phyloP scores from a whole-genome alignment of 1,140 invertebrate genomes.

The Drosophila tani region DNA sequence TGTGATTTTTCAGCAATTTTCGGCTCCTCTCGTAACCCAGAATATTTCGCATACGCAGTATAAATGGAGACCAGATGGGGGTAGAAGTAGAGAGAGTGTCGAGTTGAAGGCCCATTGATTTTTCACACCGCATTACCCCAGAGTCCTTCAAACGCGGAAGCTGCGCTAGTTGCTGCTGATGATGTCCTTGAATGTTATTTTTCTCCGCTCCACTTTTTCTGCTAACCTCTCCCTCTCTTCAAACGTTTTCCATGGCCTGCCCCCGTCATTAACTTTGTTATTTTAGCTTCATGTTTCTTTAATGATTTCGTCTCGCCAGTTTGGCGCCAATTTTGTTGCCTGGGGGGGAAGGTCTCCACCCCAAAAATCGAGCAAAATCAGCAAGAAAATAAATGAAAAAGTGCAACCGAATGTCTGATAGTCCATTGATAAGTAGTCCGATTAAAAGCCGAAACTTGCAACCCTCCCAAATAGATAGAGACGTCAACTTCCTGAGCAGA shows the following conservation, averaged over 20 bases:
- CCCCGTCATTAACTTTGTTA: conserved; percentile 38
- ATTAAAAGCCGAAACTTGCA: conserved; percentile 36
- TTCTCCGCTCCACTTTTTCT: conserved; percentile 16
- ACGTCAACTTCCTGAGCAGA: conserved; percentile 16
- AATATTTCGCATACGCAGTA: conserved; percentile 29
- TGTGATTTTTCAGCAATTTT: not conserved
- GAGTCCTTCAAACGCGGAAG: conserved; percentile 24
- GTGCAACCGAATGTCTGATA: conserved; percentile 32
- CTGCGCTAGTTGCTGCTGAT: conserved; percentile 30
- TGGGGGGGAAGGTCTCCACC: not conserved
- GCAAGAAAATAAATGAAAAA: conserved; percentile 10
- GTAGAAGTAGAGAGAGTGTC: not conserved
- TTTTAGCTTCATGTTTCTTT: conserved; percentile 50
- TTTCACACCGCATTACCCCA: conserved; percentile 64
- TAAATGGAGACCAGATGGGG: not conserved
- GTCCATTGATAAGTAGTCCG: conserved; percentile 36
- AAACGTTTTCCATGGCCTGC: not conserved
- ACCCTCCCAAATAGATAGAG: conserved; percentile 35
- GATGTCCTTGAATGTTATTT: conserved; percentile 74
- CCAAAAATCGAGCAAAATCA: not conserved
- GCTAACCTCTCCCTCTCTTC: not conserved
- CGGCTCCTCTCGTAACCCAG: conserved; percentile 2
- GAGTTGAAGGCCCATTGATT: conserved; percentile 68
- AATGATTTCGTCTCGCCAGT: conserved; percentile 48
- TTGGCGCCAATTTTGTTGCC: conserved; percentile 32